Percentiles rank a stretch among this genome's conserved stretches.
Evolutionary conservation across 1,140 invertebrate species (phyloP).

Genomic region (Euura lappo): DNA sequence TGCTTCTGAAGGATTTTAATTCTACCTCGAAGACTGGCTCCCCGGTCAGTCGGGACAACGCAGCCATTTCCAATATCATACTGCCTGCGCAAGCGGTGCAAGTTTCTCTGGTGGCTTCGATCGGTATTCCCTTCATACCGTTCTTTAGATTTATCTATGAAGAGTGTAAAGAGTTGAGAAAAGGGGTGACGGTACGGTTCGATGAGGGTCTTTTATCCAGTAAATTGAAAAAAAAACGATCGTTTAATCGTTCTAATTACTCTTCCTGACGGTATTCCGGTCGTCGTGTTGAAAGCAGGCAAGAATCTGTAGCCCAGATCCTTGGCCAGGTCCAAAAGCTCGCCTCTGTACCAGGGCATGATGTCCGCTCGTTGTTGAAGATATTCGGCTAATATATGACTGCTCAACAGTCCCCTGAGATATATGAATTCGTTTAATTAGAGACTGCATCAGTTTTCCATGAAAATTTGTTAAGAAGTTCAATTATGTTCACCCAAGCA

Average conservation of each 20-base stretch:
- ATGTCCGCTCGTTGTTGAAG: constrained; percentile 77
- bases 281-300: constrained; percentile 97
- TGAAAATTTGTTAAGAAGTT: constrained; percentile 16
- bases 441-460: constrained; percentile 2
- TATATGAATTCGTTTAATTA: constrained; percentile 11
- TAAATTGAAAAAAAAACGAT: constrained; percentile 23
- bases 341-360: constrained; percentile 91
- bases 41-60: constrained; percentile 90
- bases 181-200: too few species aligned
- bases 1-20: too few species aligned
- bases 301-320: constrained; percentile 91
- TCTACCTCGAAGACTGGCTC: constrained; percentile 88
- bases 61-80: constrained; percentile 97
- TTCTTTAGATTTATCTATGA: constrained; percentile 86
- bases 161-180: constrained; percentile 23
- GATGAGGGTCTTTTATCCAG: background rate
- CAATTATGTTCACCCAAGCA: constrained; percentile 80
- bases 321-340: constrained; percentile 88
- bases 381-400: constrained; percentile 88
- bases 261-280: constrained; percentile 95
- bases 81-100: constrained; percentile 99
- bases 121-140: constrained; percentile 80
- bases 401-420: constrained; percentile 86
- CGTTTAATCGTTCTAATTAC: constrained; percentile 62
- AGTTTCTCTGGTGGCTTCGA: constrained; percentile 84